Base-by-base conservation (phyloP, 2,888 invertebrate genomes). In the Pseudolycoriella hygida region DNA sequence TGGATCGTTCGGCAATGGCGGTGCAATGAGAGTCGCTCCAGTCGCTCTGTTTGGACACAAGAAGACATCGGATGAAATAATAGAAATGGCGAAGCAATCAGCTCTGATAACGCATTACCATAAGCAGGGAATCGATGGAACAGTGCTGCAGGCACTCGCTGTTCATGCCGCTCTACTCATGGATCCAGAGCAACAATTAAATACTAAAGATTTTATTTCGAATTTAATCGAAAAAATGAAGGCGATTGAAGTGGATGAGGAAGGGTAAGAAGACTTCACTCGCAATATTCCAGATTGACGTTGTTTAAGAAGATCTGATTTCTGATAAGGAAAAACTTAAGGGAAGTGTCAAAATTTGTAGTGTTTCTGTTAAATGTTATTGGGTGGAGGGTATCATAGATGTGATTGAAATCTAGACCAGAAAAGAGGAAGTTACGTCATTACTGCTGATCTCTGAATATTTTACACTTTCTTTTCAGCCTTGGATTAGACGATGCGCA, bases 1-100 rank as follows among this genome's bases (percentile, higher is more conserved):
- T 38, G 83, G 84, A 1, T 82, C 81, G 2, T 80, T 69, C 61
- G 84, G 83, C n/a, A 84, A 83, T 61, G 83, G 83, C 2, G 80
- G 76, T 40, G 80, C 80, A 1, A 83, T 84, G 82, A 66, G 83
- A 53, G 67, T 80, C 19, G 64, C 76, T 17, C 83, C 83, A 2
- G 61, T 79, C 37, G 72, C 77, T 1, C 59, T 84, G 40, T 80
- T 72, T 58, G 73, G 66, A 51, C 64, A 69, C 47, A 62, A 50
- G 17, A 50, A 51, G 34, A 32, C 49, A 2, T n/a, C 67, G 46
- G 56, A 68, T 40, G 55, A 55, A 20, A 62, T 76, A 55, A 50
- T 74, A 12, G 64, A 73, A 18, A 61, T 67, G 18, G 70, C 70
- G 0, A 65, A 54, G 46, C 60, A 68, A 49, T 61, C 66, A 3